These are phyloP conservation scores for Noctua janthina DNA, from an alignment of 2,888 invertebrate genomes.

Conservation along the genomic window DNA sequence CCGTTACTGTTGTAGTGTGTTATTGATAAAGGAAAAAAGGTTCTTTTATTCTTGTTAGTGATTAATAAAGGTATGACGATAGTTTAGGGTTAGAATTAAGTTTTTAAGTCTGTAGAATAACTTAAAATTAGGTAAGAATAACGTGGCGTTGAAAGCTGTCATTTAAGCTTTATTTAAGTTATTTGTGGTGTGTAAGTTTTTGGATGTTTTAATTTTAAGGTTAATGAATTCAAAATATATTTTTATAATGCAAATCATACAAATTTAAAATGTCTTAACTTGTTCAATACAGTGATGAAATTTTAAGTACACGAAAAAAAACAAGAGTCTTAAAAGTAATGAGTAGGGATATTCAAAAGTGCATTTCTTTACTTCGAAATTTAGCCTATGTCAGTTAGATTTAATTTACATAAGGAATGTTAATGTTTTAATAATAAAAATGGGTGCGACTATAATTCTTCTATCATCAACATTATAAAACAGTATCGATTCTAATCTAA, in stretches of 20 bases:
- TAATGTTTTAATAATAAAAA: constrained; percentile 12
- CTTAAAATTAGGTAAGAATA: not conserved
- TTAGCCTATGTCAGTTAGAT: not conserved
- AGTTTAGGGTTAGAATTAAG: not conserved
- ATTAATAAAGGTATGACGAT: not conserved
- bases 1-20: constrained; percentile 12
- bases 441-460: constrained; percentile 30
- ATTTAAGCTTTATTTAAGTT: not conserved
- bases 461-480: constrained; percentile 40
- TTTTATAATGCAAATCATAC: not conserved
- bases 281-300: not conserved
- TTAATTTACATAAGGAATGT: not conserved
- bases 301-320: not conserved
- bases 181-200: not conserved
- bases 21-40: constrained; percentile 48
- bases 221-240: not conserved
- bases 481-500: constrained; percentile 61
- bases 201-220: not conserved
- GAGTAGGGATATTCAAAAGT: too few species aligned
- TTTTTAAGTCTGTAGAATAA: not conserved
- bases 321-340: not conserved
- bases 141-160: not conserved
- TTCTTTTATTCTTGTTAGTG: not conserved
- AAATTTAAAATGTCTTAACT: not conserved
- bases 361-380: not conserved